phyloP scores from a whole-genome alignment of 2,113 vertebrate genomes.

The Clarias magur region DNA sequence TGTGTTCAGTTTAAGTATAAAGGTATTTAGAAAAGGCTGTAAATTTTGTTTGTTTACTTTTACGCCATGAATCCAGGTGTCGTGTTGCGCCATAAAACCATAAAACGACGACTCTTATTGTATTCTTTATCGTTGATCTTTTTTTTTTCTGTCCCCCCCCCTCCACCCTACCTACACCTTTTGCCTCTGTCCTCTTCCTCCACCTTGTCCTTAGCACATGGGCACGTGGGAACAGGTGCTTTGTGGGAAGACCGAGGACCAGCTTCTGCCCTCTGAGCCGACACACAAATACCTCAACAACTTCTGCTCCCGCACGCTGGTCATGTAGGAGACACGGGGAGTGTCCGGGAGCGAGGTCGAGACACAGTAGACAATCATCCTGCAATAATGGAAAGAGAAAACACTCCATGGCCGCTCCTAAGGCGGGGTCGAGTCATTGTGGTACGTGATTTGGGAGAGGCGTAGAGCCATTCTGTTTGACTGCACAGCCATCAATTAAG shows the following conservation, averaged over 20 bases:
- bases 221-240: slow-evolving; percentile 85
- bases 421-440: slow-evolving; percentile 82
- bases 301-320: slow-evolving; percentile 88
- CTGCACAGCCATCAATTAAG: slow-evolving; percentile 71
- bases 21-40: slow-evolving; percentile 4
- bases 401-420: slow-evolving; percentile 74
- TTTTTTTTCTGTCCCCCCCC: background rate
- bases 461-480: slow-evolving; percentile 69
- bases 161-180: background rate
- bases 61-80: slow-evolving; percentile 11
- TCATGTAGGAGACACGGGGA: slow-evolving; percentile 79
- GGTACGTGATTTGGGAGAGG: slow-evolving; percentile 96
- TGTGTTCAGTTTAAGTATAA: background rate
- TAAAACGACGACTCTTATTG: slow-evolving; percentile 11
- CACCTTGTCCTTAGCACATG: slow-evolving; percentile 64
- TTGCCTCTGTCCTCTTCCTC: background rate
- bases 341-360: slow-evolving; percentile 70
- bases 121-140: background rate
- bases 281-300: slow-evolving; percentile 86
- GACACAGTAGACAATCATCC: slow-evolving; percentile 43
- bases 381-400: slow-evolving; percentile 62
- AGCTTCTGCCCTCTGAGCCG: slow-evolving; percentile 80
- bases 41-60: background rate
- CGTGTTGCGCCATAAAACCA: slow-evolving; percentile 32
- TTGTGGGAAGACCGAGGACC: slow-evolving; percentile 90